Evolutionary conservation across 2,797 vertebrate genomes (phyloP), one percentile per base, ranked within the genome.

Genomic region (Pangasius macronema): DNA sequence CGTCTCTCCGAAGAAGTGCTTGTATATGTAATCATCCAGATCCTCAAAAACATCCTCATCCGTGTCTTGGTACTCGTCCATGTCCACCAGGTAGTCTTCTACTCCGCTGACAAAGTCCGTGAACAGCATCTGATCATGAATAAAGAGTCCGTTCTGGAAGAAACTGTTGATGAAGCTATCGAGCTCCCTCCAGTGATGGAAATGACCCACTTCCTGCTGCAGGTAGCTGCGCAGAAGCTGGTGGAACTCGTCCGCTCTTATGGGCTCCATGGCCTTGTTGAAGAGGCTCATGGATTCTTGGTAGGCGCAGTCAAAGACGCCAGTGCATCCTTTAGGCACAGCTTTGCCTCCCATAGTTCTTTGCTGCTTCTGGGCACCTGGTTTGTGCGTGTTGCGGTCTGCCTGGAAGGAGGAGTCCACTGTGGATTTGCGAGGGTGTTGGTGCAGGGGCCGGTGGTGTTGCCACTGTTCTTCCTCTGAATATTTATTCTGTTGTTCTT

Each of bases 41-140:
- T 97, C 97, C 83, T 96, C 94, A 88, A 99, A 98, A 39, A 95
- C 92, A 0, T 96, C 94, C 9, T 94, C 94, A 8, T 95, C 92
- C 8, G 92, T 93, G 39, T 94, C 93, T 65, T 95, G 96, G 91
- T 99, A 97, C 86, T 97, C 96, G 55, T 96, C 94, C 93, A 99
- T 96, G 91, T 97, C 95, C 86, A 93, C 95, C 88, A 99, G 96
- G 90, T 98, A 99, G 91, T 96, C 95, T 89, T 98, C 97, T 88
- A 99, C 95, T 22, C 96, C 95, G 8, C 95, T 97, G 49, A 99
- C 96, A 90, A 99, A 99, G 95, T 99, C 98, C 1, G 97, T 96
- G 93, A 99, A 99, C 83, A 97, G 95, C 97, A 99, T 99, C 94
- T 96, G 97, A 91, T 99, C 97, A 0, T 99, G 98, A 93, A 98